phyloP scores from a whole-genome alignment of 2,888 invertebrate species.

The Amorpha juglandis region DNA sequence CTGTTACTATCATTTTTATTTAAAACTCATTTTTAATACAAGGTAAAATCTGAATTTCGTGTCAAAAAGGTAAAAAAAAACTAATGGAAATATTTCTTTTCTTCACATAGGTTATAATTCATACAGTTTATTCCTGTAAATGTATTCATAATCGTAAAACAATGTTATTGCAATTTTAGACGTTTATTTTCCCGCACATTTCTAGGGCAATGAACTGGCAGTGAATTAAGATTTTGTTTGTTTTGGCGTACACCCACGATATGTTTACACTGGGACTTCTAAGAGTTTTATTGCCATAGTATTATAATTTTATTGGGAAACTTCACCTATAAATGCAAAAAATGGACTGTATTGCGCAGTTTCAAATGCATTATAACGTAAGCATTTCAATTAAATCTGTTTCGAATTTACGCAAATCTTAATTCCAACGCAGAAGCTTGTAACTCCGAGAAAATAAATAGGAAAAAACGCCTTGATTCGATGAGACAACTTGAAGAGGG shows the following conservation, averaged over 20 bases:
- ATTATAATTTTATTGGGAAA: slow-evolving; percentile 27
- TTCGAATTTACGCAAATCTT: not conserved
- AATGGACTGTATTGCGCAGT: not conserved
- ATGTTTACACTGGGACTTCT: slow-evolving; percentile 34
- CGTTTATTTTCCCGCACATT: slow-evolving; percentile 52
- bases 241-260: slow-evolving; percentile 44
- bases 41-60: slow-evolving; percentile 1
- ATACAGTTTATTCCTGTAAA: slow-evolving; percentile 43
- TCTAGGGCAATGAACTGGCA: slow-evolving; percentile 48
- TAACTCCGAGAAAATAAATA: slow-evolving; percentile 51
- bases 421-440: slow-evolving; percentile 32
- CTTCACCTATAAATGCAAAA: not conserved
- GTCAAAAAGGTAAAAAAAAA: not conserved
- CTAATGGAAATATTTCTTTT: slow-evolving; percentile 26
- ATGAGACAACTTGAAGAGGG: slow-evolving; percentile 57
- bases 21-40: slow-evolving; percentile 23
- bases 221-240: slow-evolving; percentile 48
- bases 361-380: not conserved
- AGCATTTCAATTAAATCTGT: not conserved
- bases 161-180: slow-evolving; percentile 51
- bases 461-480: slow-evolving; percentile 57
- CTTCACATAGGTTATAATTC: slow-evolving; percentile 18
- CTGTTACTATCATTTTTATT: slow-evolving; percentile 47
- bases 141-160: slow-evolving; percentile 48
- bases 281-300: slow-evolving; percentile 33